Conservation (phyloP, 2,797 vertebrate genomes). For the Eulemur mongoz region DNA sequence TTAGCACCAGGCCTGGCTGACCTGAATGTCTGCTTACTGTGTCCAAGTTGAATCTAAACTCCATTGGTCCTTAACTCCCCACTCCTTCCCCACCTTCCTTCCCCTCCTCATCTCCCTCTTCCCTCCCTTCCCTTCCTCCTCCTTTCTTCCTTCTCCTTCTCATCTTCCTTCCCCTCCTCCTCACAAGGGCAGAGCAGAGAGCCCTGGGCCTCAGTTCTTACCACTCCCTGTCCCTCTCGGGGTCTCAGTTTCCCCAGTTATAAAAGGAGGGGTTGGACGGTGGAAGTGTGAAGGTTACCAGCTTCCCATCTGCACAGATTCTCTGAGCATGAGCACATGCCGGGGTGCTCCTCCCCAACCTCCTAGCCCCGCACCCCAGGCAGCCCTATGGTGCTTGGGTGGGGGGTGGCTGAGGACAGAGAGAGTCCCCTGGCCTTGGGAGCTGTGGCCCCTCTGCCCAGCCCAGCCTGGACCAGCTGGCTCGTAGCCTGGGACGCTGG, state of each 20-base stretch:
- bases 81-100: background rate
- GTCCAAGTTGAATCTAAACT: background rate
- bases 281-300: background rate
- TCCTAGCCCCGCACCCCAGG: background rate
- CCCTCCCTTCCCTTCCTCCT: no score
- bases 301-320: background rate
- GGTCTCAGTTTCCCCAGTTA: background rate
- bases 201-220: background rate
- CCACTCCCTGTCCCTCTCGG: background rate
- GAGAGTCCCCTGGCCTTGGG: background rate
- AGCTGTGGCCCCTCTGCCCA: background rate
- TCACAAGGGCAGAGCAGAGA: background rate
- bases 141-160: accelerated
- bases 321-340: background rate
- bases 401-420: background rate
- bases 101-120: no score
- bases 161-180: background rate
- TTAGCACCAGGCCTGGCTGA: background rate
- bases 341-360: background rate
- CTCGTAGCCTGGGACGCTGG: background rate
- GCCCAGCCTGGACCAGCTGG: background rate
- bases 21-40: background rate
- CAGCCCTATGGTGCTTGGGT: background rate
- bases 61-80: background rate
- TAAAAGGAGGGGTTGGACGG: background rate